Base-by-base conservation (phyloP, 2,797 vertebrate species). In the Darevskia nairensis region DNA sequence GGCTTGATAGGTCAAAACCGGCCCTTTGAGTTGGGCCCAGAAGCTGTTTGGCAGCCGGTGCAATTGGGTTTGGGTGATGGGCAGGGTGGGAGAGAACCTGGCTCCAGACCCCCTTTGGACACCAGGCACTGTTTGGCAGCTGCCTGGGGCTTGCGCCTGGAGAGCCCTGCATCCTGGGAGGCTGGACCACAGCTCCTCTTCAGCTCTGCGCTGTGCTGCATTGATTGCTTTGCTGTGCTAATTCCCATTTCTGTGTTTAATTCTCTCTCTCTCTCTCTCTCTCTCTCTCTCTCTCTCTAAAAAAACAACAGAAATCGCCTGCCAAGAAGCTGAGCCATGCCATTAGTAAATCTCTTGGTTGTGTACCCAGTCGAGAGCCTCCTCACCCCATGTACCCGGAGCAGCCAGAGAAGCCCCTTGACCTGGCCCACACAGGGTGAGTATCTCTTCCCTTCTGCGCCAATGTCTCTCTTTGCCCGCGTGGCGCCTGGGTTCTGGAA, bases 311-410 rank as follows among this genome's bases (percentile, higher is more conserved):
- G 99, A 99, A 99, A 94, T 99, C 99, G 29, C 99, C 99, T 7
- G 98, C 99, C 84, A 99, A 99, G 97, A 99, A 99, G 98, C 97
- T 99, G 96, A 99, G 98, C 98, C 99, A 99, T 44, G 99, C 99
- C 21, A 99, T 99, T 97, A 99, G 98, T 91, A 99, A 98, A 92
- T 99, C 99, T 7, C 96, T 99, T 15, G 99, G 99, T 86, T 99
- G 99, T 0, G 98, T 99, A n/a, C 99, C 98, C 86, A 98, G 98
- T 41, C 97, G 98, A 94, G 99, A 99, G 46, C 97, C 98, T 0
- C 98, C 98, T 0, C 98, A 98, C 89, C 99, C 98, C 1, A 95
- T 99, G 80, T 99, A 99, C 93, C 98, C 98, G 0, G 99, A 99
- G 96, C 98, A 98, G 95, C 98, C 98, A 0, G 98, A 99, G 91